phyloP scores from a whole-genome alignment of 2,888 invertebrate species.

The Epistrophe grossulariae region DNA sequence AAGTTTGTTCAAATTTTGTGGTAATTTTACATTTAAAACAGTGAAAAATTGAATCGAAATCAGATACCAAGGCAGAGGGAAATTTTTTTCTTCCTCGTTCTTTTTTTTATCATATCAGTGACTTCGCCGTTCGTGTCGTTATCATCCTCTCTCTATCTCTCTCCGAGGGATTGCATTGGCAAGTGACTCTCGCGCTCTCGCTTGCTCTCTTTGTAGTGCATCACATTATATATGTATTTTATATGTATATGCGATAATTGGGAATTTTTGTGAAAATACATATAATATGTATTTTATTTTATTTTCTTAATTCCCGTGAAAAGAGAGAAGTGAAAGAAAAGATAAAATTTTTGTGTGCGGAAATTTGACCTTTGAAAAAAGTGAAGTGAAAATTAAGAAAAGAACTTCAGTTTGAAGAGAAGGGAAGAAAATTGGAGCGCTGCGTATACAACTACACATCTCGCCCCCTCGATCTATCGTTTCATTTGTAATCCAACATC shows the following conservation, averaged over 20 bases:
- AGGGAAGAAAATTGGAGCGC: conserved; percentile 52
- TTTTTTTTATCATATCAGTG: conserved; percentile 48
- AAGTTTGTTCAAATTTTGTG: conserved; percentile 12
- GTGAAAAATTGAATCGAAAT: conserved; percentile 65
- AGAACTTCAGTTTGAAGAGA: conserved; percentile 26
- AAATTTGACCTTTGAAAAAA: conserved; percentile 18
- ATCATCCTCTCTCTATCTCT: conserved; percentile 75
- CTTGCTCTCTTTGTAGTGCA: conserved; percentile 70
- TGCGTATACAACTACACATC: background rate
- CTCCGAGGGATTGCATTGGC: conserved; percentile 61
- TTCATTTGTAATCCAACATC: background rate
- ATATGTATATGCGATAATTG: conserved; percentile 59
- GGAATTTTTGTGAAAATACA: conserved; percentile 66
- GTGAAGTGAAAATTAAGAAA: conserved; percentile 51
- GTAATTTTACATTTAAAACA: background rate
- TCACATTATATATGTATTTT: conserved; percentile 39
- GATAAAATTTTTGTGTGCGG: conserved; percentile 20
- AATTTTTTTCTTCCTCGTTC: conserved; percentile 60
- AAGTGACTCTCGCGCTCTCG: conserved; percentile 71
- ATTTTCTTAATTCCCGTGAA: conserved; percentile 26
- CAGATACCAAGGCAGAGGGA: conserved; percentile 61
- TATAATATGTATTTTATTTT: conserved; percentile 22
- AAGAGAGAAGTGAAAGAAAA: conserved; percentile 44
- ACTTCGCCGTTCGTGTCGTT: conserved; percentile 56
- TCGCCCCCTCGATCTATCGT: background rate